Conservation (phyloP, 2,888 invertebrate species). For the Hirtodrosophila confusa region DNA sequence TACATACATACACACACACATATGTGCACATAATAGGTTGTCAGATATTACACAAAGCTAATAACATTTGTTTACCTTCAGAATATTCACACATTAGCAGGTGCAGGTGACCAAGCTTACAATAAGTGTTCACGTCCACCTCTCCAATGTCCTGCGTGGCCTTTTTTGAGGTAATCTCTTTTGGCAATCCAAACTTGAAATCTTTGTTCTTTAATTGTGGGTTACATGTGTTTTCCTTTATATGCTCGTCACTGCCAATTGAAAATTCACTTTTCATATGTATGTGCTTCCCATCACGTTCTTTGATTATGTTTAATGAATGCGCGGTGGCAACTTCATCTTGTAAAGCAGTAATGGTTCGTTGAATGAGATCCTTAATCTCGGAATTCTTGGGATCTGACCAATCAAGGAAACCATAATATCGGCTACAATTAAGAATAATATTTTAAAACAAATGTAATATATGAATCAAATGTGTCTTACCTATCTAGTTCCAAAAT, state of each 20-base stretch:
- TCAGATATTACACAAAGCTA: too few relatives aligned
- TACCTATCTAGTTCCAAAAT: slow-evolving; percentile 48
- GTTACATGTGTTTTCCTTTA: slow-evolving; percentile 44
- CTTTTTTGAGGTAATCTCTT: slow-evolving; percentile 46
- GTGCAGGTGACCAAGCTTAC: slow-evolving; percentile 98
- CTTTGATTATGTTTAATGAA: slow-evolving; percentile 84
- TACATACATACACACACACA: too few relatives aligned
- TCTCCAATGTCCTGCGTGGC: slow-evolving; percentile 67
- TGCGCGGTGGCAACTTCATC: slow-evolving; percentile 93
- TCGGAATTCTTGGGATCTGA: slow-evolving; percentile 91
- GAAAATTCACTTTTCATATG: slow-evolving; percentile 33
- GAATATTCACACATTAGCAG: slow-evolving; percentile 95
- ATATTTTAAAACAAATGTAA: too few relatives aligned
- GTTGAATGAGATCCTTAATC: slow-evolving; percentile 92
- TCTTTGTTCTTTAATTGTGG: slow-evolving; percentile 10
- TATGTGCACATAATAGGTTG: neutral
- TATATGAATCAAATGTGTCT: neutral
- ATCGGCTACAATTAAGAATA: slow-evolving; percentile 87
- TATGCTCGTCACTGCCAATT: slow-evolving; percentile 25
- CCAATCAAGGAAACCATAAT: slow-evolving; percentile 95
- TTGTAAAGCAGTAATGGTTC: slow-evolving; percentile 93
- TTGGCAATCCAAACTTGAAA: slow-evolving; percentile 27
- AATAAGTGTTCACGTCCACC: slow-evolving; percentile 94
- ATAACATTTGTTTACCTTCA: slow-evolving; percentile 89
- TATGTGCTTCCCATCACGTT: slow-evolving; percentile 43